A percentile compares a stretch with the other conserved stretches of the same genome.
phyloP scores from a whole-genome alignment of 2,113 vertebrate genomes.

The Hepsetus odoe region DNA sequence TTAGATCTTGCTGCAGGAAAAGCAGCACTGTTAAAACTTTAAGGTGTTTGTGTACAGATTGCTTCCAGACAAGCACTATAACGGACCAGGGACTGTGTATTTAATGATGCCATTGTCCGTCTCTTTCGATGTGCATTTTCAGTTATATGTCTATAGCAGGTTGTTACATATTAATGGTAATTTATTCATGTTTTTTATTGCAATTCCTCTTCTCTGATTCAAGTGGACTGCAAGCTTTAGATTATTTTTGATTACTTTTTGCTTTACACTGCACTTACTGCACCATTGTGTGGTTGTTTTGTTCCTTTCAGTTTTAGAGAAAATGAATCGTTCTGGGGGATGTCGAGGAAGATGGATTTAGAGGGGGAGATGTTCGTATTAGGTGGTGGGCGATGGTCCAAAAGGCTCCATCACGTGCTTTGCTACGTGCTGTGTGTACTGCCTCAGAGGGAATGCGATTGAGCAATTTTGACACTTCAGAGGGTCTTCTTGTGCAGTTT shows the following conservation, averaged over 20 bases:
- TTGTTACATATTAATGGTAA: too few relatives aligned
- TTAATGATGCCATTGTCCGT: too few relatives aligned
- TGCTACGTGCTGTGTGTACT: not conserved
- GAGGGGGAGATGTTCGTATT: not conserved
- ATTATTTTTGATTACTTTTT: not conserved
- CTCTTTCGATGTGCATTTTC: too few relatives aligned
- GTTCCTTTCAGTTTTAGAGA: not conserved
- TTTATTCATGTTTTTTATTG: too few relatives aligned
- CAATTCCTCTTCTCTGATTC: too few relatives aligned
- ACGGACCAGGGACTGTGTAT: too few relatives aligned
- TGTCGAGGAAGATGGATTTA: not conserved
- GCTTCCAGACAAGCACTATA: too few relatives aligned
- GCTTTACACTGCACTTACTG: not conserved
- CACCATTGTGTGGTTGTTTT: not conserved
- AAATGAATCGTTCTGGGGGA: not conserved
- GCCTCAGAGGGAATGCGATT: not conserved
- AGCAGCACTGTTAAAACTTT: too few relatives aligned
- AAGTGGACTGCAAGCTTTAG: not conserved
- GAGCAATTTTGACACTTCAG: constrained; percentile 22
- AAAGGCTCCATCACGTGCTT: constrained; percentile 24
- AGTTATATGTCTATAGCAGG: too few relatives aligned
- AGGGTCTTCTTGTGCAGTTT: constrained; percentile 1
- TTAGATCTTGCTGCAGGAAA: too few relatives aligned
- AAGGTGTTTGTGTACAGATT: too few relatives aligned
- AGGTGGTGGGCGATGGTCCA: constrained; percentile 28